phyloP scores from a whole-genome alignment of 1,140 invertebrate genomes.

The Lineus longissimus region DNA sequence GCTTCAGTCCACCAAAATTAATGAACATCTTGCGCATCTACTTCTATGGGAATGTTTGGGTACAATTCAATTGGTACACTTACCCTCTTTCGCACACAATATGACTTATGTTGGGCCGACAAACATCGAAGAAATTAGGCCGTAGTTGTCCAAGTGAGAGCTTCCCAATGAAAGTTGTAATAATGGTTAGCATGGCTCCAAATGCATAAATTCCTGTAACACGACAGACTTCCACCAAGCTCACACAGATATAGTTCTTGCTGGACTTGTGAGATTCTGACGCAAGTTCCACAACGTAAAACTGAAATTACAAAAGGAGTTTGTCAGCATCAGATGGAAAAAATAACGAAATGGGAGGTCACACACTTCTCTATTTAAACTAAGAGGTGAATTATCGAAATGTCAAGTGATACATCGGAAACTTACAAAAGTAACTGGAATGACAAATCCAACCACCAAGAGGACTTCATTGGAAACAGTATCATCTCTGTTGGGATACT shows the following conservation, averaged over 20 bases:
- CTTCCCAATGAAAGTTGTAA: not conserved
- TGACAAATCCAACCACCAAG: not conserved
- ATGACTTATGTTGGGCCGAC: not conserved
- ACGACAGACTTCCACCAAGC: not conserved
- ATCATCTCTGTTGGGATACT: not conserved
- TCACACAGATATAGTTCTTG: slow-evolving; percentile 2
- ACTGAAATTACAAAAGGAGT: not conserved
- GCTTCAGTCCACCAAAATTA: too few relatives aligned
- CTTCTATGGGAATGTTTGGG: not conserved
- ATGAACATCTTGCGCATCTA: too few relatives aligned
- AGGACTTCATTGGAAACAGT: not conserved
- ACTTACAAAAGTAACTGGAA: slow-evolving; percentile 3
- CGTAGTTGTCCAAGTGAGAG: not conserved
- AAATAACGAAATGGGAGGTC: too few relatives aligned
- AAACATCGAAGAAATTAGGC: not conserved
- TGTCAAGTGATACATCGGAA: not conserved
- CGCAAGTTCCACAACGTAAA: not conserved
- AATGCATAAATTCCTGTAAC: not conserved
- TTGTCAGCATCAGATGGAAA: too few relatives aligned
- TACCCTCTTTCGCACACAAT: not conserved
- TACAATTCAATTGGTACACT: not conserved
- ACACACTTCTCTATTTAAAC: not conserved
- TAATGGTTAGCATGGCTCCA: not conserved
- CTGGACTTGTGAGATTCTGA: slow-evolving; percentile 3
- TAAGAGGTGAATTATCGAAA: not conserved